Evolutionary conservation across 1,140 invertebrate species (phyloP), one percentile per base, ranked within the genome.

Genomic region (Drosophila nebulosa): DNA sequence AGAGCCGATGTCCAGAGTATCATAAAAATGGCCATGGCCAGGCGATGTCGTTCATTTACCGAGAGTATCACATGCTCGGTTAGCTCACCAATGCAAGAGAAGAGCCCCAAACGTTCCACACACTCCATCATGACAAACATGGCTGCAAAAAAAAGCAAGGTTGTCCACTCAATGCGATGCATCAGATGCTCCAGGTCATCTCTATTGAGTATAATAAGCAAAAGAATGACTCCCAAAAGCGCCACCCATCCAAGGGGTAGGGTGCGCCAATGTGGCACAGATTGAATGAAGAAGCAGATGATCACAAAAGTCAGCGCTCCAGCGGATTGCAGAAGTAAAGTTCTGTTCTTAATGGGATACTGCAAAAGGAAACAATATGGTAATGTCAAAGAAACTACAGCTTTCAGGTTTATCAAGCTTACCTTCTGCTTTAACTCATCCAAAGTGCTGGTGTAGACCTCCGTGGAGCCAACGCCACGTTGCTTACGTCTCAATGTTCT

Each of bases 81-180:
- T 78, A 94, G 92, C 6, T 93, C 92, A 1, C 96, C 95, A 42
- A 97, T 96, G 92, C 94, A 95, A 10, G 93, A 92, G 3, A 97
- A 94, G 1, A 97, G 89, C 0, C 95, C 95, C 21, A 97, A 81
- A 50, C 93, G 92, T 0, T 94, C 93, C 14, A 97, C 91, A 42
- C 94, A 95, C 92, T 96, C 96, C 96, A 97, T 97, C 27, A 97
- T 93, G n/a, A 96, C 94, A 72, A 97, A 97, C 14, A 97, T 92
- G 3, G 95, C 94, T 1, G 95, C 95, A 77, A 97, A 97, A 88
- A 97, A 97, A 30, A 96, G 91, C 1, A 97, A 90, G 0, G 96
- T 97, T 1, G 94, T 94, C 96, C 96, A 97, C 91, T 97, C 96
- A 0, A 97, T 94, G 72, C 95, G 93, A 12, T 94, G 93, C 68